Base-by-base conservation (phyloP, 2,888 invertebrate genomes). In the Conistra vaccinii region DNA sequence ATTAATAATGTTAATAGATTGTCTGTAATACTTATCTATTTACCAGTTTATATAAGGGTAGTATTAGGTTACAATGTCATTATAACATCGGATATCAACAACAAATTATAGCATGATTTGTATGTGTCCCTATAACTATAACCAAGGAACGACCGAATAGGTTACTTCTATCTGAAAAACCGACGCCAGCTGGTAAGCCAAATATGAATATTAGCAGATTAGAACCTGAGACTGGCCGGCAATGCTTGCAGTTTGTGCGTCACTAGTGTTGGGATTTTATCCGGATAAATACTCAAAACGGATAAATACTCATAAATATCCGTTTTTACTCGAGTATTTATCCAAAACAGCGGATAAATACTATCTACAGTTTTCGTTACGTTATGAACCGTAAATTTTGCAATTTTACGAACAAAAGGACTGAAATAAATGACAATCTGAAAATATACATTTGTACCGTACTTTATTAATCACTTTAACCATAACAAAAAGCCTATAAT, bases 1-100 rank as follows among this genome's bases (percentile, higher is more conserved):
- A 51, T 23, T n/a, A 42, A 14, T 32, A 45, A 45, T 71, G 20
- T 73, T 45, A 57, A 48, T 35, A 45, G 5, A 45, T 45, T 72
- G 6, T 26, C 7, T 17, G 32, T 23, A 29, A 45, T 57, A 57
- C 10, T 45, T 26, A 10, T 29, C 12, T 74, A 42, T 74, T 61
- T 42, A 53, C 17, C 32, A 32, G 23, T 42, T 53, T 32, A 39
- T 35, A 14, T 29, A n/a, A n/a, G 26, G 26, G n/a, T 65, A 23
- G 42, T 60, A 32, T n/a, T 39, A n/a, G 29, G 63, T 69, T 23
- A 57, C 23, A 57, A 71, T 32, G 20, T 1, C 20, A 26, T 42
- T 53, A 42, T 32, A 14, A 45, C 23, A 42, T 51, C 14, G 20
- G 66, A 5, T n/a, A 42, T 55, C 14, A 55, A 55, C 14, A 42